phyloP scores from a whole-genome alignment of 2,113 vertebrate genomes.

The Columbina picui region DNA sequence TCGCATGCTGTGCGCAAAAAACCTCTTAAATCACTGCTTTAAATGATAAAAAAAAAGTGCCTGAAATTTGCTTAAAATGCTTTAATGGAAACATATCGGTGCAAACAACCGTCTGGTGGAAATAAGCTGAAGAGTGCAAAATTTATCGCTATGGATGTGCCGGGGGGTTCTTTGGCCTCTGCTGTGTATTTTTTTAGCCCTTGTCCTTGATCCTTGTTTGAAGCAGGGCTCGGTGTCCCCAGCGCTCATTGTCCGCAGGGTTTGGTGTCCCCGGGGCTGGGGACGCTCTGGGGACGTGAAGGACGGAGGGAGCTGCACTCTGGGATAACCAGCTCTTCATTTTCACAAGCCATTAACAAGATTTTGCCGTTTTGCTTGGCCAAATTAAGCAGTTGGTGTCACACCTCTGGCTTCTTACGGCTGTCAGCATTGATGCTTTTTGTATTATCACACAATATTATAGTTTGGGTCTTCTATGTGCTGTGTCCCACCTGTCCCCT shows the following conservation, averaged over 20 bases:
- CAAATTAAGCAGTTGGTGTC: rapidly evolving
- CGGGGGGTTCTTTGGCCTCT: rapidly evolving
- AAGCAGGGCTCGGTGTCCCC: not conserved
- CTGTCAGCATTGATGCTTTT: rapidly evolving
- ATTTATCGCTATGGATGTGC: not conserved
- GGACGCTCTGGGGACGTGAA: rapidly evolving
- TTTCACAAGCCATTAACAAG: rapidly evolving
- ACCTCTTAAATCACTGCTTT: not conserved
- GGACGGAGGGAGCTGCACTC: rapidly evolving
- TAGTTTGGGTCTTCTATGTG: too few species aligned
- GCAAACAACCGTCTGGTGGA: not conserved
- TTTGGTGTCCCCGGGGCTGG: not conserved
- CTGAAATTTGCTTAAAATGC: not conserved
- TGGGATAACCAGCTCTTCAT: rapidly evolving
- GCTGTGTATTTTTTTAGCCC: not conserved
- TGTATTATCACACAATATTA: rapidly evolving
- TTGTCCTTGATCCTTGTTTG: not conserved
- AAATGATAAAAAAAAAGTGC: not conserved
- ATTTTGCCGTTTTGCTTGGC: not conserved
- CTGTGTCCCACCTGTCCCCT: not conserved
- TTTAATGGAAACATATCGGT: rapidly evolving
- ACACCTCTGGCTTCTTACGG: rapidly evolving
- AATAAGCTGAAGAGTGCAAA: not conserved
- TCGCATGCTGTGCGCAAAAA: not conserved
- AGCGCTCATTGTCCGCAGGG: not conserved